Evolutionary conservation across 1,140 invertebrate genomes (phyloP), one percentile per base, ranked within the genome.

Genomic region (Aphidius ervi): DNA sequence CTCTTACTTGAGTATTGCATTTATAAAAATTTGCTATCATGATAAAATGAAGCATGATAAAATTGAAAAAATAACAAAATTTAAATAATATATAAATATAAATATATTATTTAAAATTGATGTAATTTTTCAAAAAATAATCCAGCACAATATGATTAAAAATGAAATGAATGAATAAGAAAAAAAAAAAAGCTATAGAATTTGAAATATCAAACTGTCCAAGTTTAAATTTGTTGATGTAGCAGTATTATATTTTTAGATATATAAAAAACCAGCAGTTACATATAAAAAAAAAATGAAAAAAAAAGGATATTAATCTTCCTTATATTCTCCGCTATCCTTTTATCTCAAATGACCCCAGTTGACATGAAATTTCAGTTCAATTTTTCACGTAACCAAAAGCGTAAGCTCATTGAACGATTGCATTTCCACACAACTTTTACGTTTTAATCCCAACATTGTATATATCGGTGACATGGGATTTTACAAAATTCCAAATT

Each of bases 401-500:
- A 52, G 31, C 49, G 49, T 52, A 37, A 52, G 49, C 49, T 50
- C 49, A 52, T 52, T 37, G 23, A 52, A 23, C 49, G 10, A 37
- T 37, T 39, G 49, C 9, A 31, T 31, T 31, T 31, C 23, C 23
- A 31, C 23, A 31, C 23, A 31, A 31, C 10, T 42, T 42, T 45
- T 23, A 5, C 45, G 39, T 43, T 56, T 67, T 66, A 68, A 73
- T 69, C 66, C 64, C 31, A 20, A 67, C 64, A 54, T 9, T 46
- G 50, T n/a, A 58, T 31, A 50, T 43, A 40, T 48, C 58, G 43
- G 59, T 41, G 23, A 41, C n/a, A 37, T 56, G 23, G 59, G 50
- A 52, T 59, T 61, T 66, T 65, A 63, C 53, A 64, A 63, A 73
- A 69, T 71, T 68, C 64, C 64, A 64, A 31, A 53, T 40, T 41